A percentile compares a stretch with the other conserved stretches of the same genome.
Evolutionary conservation across 1,140 invertebrate species (phyloP).

Genomic region (Drosophila truncata): DNA sequence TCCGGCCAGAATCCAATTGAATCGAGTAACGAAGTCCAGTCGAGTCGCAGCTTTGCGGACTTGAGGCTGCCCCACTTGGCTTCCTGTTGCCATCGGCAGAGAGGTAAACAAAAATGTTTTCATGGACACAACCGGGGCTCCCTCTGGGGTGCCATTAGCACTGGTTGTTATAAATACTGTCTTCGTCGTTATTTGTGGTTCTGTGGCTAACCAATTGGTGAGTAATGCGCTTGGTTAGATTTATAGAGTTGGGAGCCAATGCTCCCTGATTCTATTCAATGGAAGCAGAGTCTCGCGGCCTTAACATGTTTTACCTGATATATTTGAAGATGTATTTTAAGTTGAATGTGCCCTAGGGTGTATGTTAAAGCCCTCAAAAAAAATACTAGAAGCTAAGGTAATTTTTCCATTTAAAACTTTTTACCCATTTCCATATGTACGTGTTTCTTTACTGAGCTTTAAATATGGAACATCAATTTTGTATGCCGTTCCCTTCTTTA

Average conservation of each 20-base stretch:
- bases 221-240: conserved; percentile 41
- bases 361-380: neutral
- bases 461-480: neutral
- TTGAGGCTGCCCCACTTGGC: conserved; percentile 48
- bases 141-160: conserved; percentile 58
- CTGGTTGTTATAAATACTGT: conserved; percentile 50
- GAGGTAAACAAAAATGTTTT: conserved; percentile 68
- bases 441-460: neutral
- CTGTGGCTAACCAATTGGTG: conserved; percentile 33
- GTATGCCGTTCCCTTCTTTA: neutral
- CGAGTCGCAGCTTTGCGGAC: conserved; percentile 36
- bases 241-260: conserved; percentile 14
- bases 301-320: neutral
- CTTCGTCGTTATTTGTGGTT: conserved; percentile 37
- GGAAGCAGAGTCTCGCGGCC: neutral
- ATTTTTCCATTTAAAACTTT: neutral
- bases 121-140: conserved; percentile 30
- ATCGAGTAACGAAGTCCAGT: conserved; percentile 18
- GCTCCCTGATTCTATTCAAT: neutral
- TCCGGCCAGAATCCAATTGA: conserved; percentile 45
- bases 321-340: neutral
- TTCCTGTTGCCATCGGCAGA: conserved; percentile 29
- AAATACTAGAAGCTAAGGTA: neutral
- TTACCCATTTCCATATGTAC: neutral
- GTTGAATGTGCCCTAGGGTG: neutral